phyloP scores from a whole-genome alignment of 1,140 invertebrate genomes.

The Anthonomus grandis region DNA sequence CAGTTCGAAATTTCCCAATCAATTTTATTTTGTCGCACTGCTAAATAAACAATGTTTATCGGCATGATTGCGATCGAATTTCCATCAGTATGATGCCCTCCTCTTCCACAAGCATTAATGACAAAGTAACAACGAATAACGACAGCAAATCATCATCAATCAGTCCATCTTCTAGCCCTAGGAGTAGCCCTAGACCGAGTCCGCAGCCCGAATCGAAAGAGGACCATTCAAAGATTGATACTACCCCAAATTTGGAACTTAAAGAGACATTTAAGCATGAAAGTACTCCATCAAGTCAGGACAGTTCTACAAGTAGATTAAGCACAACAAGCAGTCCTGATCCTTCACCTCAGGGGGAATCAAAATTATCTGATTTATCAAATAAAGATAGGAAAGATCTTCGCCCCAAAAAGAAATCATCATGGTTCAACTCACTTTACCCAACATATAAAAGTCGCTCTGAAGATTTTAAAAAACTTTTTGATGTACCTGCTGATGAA shows the following conservation, averaged over 20 bases:
- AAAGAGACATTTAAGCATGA: constrained; percentile 33
- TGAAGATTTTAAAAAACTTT: constrained; percentile 88
- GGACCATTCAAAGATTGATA: constrained; percentile 38
- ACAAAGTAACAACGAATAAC: constrained; percentile 13
- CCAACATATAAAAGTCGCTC: constrained; percentile 91
- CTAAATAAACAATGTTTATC: constrained; percentile 11
- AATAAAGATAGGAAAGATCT: constrained; percentile 49
- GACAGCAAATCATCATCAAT: constrained; percentile 10
- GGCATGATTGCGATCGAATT: constrained; percentile 2
- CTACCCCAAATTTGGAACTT: constrained; percentile 24
- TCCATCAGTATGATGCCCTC: constrained; percentile 8
- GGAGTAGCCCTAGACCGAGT: constrained; percentile 44
- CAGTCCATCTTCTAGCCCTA: constrained; percentile 45
- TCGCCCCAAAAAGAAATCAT: constrained; percentile 71
- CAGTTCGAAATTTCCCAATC: not conserved
- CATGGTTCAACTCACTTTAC: constrained; percentile 82
- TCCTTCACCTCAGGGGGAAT: constrained; percentile 23
- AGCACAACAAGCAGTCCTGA: constrained; percentile 29
- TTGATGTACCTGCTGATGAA: constrained; percentile 87
- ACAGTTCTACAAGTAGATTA: constrained; percentile 28
- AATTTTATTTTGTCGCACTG: constrained; percentile 2
- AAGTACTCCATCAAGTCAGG: constrained; percentile 38
- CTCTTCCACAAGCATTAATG: constrained; percentile 2
- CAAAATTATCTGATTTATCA: constrained; percentile 32
- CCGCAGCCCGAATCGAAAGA: constrained; percentile 40